Base-by-base conservation (phyloP, 2,797 vertebrate species). In the Rachycentron canadum region DNA sequence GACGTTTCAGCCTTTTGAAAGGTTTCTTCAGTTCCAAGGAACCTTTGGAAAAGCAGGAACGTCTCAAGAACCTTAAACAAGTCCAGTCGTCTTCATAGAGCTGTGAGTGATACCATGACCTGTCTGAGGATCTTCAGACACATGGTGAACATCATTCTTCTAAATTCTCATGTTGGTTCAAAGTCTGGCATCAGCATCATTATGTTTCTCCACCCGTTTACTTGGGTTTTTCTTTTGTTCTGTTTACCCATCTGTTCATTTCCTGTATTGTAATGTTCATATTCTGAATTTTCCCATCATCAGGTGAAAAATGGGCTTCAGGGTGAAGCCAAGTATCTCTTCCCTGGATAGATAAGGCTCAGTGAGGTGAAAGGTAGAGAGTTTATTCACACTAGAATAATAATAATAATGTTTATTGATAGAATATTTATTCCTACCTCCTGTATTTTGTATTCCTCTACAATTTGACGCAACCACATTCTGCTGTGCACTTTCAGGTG, bases 401-500 rank as follows among this genome's bases (percentile, higher is more conserved):
- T n/a, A n/a, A n/a, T n/a, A n/a, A n/a, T n/a, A n/a, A n/a, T n/a
- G n/a, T n/a, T n/a, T n/a, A n/a, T n/a, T n/a, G n/a, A n/a, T n/a
- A n/a, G n/a, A n/a, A n/a, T n/a, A n/a, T n/a, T 58, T 63, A 30
- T 1, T 28, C 62, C 25, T 30, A 14, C 36, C 4, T 0, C 5
- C 9, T 58, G 5, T 47, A 12, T 28, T 23, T 34, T 58, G 19
- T 23, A 14, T 41, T 41, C 38, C n/a, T 10, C 14, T 7, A 40
- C 12, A 43, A 50, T 60, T 34, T 58, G 61, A 63, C 34, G 30
- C 40, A 36, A 25, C 8, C 17, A 43, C 9, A 57, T 57, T 77
- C 36, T 23, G 23, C 16, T n/a, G 7, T 43, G 40, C 25, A 45
- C 40, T 74, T 84, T 73, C 28, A 52, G 38, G 5, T n/a, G 12